These are phyloP conservation scores for Nannobrachium achirus DNA, from an alignment of 2,113 vertebrate species.

Conservation along the genomic window DNA sequence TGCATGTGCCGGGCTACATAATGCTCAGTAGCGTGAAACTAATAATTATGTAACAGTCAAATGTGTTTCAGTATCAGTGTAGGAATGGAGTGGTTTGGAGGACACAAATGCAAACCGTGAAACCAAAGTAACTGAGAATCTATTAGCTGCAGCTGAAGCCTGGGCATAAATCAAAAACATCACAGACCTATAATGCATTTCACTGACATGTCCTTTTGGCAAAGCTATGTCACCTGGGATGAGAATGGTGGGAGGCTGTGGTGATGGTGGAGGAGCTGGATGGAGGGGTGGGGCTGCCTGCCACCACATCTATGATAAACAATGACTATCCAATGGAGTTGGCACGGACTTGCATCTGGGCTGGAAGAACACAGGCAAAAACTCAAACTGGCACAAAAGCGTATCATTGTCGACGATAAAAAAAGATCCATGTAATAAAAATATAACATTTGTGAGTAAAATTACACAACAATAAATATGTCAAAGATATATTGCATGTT, in stretches of 20 bases:
- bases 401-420: slow-evolving; percentile 56
- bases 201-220: background rate
- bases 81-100: background rate
- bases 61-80: background rate
- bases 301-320: slow-evolving; percentile 35
- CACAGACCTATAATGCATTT: background rate
- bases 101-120: background rate
- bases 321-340: slow-evolving; percentile 39
- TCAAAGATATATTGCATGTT: slow-evolving; percentile 55
- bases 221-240: background rate
- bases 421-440: slow-evolving; percentile 63
- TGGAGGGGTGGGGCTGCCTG: slow-evolving; percentile 46
- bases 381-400: slow-evolving; percentile 57
- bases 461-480: slow-evolving; percentile 78
- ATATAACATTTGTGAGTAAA: slow-evolving; percentile 72
- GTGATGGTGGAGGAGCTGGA: no score
- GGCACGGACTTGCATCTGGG: slow-evolving; percentile 26
- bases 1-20: slow-evolving; percentile 23
- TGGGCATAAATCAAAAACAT: background rate
- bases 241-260: background rate
- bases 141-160: background rate
- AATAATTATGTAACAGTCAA: slow-evolving; percentile 40
- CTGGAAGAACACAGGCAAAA: slow-evolving; percentile 47
- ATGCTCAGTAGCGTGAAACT: slow-evolving; percentile 41
- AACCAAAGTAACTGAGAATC: background rate